A percentile compares a stretch with the other conserved stretches of the same genome.
These are phyloP conservation scores for Heliconius cydno DNA, from an alignment of 2,888 invertebrate species.

Conservation along the genomic window DNA sequence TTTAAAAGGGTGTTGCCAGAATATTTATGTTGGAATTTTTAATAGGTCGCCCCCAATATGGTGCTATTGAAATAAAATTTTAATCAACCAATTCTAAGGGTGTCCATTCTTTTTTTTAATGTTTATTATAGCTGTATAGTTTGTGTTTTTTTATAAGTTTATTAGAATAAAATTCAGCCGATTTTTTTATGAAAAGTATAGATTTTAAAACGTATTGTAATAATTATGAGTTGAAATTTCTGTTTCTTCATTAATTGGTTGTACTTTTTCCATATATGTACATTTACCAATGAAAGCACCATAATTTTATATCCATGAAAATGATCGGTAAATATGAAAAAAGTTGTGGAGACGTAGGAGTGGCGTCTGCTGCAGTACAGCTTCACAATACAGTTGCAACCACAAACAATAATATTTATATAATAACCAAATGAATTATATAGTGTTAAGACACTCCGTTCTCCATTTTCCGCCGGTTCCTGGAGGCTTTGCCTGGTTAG, in stretches of 20 bases:
- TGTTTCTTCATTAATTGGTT: too few species aligned
- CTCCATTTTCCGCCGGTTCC: too few species aligned
- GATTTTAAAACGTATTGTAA: too few species aligned
- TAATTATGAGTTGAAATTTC: too few species aligned
- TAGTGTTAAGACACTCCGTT: too few species aligned
- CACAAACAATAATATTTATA: background rate
- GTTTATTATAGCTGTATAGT: background rate
- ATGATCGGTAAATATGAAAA: background rate
- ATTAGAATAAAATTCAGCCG: background rate
- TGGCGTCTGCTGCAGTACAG: background rate
- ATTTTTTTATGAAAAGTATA: background rate
- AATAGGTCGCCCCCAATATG: conserved; percentile 17
- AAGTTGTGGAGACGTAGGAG: background rate
- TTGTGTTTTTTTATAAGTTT: background rate
- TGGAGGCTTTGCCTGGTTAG: too few species aligned
- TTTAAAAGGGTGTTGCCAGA: conserved; percentile 33
- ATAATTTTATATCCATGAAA: background rate
- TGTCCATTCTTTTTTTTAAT: conserved; percentile 5
- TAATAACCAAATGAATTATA: background rate
- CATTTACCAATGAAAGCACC: background rate
- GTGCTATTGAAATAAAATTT: conserved; percentile 29
- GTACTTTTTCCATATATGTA: too few species aligned
- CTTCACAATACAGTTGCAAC: background rate
- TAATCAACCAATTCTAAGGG: conserved; percentile 14
- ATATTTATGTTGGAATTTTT: conserved; percentile 28